Evolutionary conservation across 2,797 vertebrate species (phyloP), one percentile per base, ranked within the genome.

Genomic region (Eutrigla gurnardus): DNA sequence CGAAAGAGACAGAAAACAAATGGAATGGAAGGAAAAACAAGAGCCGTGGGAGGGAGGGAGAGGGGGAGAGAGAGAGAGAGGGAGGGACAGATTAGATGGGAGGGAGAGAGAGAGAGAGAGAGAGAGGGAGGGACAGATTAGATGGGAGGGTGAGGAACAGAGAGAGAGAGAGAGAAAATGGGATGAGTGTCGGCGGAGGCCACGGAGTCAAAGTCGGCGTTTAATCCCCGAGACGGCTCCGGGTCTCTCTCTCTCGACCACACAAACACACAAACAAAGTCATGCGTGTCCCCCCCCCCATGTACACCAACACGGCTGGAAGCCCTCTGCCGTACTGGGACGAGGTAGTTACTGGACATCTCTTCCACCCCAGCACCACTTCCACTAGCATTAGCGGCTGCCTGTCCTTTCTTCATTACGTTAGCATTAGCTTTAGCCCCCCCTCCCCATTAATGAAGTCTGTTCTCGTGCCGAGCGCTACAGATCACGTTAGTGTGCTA

Each of bases 21-120:
- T 91, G 82, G 77, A 89, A 83, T 87, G 82, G 79, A 90, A 87
- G 78, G 75, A 70, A 87, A 88, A 90, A 91, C 85, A 87, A 91
- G 87, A 85, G 67, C 62, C 18, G 54, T 82, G 74, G 77, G 73
- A 76, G 72, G 75, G 70, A 82, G 78, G 80, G 71, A 84, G 73
- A 75, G 60, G 43, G 13, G 42, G 42, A 43, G 83, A 75, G 72
- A 77, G 72, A 80, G 73, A 81, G 77, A 82, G 71, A 25, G 25
- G 2, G 72, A 77, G 65, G 65, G 76, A 65, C 61, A 77, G 71
- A 91, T 84, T 86, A 83, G 80, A 87, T 81, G 81, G 69, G 73
- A 53, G 66, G 54, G 53, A 52, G 68, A 49, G 2, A 4, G 1
- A 0, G 18, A 64, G 78, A 85, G 65, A 1, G 17, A 75, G 75